These are phyloP conservation scores for Actinia equina DNA, from an alignment of 64 coral and sea anemone genomes.

Conservation along the genomic window DNA sequence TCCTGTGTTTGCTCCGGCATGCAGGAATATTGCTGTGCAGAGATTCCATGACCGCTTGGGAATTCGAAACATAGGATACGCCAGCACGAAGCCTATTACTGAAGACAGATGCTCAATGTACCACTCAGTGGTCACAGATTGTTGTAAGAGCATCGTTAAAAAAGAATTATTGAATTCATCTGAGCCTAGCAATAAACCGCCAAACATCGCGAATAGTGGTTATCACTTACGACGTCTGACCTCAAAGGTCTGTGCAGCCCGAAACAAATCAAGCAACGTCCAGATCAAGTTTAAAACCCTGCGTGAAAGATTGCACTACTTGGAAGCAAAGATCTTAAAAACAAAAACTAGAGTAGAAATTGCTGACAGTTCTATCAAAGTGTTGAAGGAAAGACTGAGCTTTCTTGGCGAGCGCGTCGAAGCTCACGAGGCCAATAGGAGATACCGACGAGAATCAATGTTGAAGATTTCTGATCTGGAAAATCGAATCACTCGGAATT, in stretches of 20 bases:
- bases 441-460: neutral
- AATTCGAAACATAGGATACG: neutral
- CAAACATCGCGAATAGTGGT: neutral
- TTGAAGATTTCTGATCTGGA: neutral
- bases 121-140: too few relatives aligned
- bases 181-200: neutral
- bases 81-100: neutral
- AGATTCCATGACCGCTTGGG: neutral
- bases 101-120: too few relatives aligned
- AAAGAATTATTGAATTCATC: neutral
- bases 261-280: neutral
- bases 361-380: neutral
- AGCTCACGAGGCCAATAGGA: neutral
- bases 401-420: neutral
- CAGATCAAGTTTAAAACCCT: neutral
- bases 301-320: neutral
- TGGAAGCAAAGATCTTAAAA: neutral
- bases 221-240: neutral
- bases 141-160: neutral
- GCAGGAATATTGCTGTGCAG: neutral
- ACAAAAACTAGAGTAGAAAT: neutral
- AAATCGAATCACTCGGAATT: neutral
- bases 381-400: neutral
- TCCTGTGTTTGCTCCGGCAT: neutral
- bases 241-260: neutral